Evolutionary conservation across 2,888 invertebrate genomes (phyloP).

Genomic region (Trissoscelio sp.): DNA sequence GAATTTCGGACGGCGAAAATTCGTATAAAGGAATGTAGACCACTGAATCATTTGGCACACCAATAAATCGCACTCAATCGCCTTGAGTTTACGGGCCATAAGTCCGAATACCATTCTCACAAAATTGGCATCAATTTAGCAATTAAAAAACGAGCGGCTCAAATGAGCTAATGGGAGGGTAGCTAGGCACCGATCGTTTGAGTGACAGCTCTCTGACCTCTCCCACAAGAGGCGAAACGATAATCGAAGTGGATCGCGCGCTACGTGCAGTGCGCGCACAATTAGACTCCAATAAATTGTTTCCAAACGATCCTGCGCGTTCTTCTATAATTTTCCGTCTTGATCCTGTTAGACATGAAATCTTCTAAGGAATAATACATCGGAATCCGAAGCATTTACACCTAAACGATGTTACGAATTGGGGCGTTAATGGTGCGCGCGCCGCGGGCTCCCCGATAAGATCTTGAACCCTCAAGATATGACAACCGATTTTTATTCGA

Average conservation of each 20-base stretch:
- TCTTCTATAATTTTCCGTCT: slow-evolving; percentile 56
- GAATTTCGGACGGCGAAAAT: background rate
- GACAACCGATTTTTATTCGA: slow-evolving; percentile 37
- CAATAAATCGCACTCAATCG: slow-evolving; percentile 62
- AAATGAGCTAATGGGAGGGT: slow-evolving; percentile 81
- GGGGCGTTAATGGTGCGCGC: slow-evolving; percentile 12
- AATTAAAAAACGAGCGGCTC: slow-evolving; percentile 80
- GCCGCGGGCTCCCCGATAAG: slow-evolving; percentile 11
- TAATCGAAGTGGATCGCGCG: slow-evolving; percentile 61
- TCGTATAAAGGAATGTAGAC: slow-evolving; percentile 46
- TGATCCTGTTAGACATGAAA: slow-evolving; percentile 37
- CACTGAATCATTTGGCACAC: slow-evolving; percentile 44
- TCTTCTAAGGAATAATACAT: slow-evolving; percentile 11
- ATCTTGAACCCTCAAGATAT: slow-evolving; percentile 32
- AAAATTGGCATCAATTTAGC: slow-evolving; percentile 83
- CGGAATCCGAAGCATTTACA: slow-evolving; percentile 12
- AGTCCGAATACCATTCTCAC: slow-evolving; percentile 69
- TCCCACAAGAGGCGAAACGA: slow-evolving; percentile 76
- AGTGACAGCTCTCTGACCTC: slow-evolving; percentile 82
- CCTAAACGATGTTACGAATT: slow-evolving; percentile 17
- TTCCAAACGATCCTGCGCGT: slow-evolving; percentile 32
- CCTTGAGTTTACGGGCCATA: slow-evolving; percentile 45
- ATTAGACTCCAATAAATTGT: slow-evolving; percentile 57
- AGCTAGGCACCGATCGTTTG: slow-evolving; percentile 81
- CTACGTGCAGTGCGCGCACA: slow-evolving; percentile 50